These are phyloP conservation scores for Pseudomyrmex dendroicus DNA, from an alignment of 1,140 invertebrate genomes.

Conservation along the genomic window DNA sequence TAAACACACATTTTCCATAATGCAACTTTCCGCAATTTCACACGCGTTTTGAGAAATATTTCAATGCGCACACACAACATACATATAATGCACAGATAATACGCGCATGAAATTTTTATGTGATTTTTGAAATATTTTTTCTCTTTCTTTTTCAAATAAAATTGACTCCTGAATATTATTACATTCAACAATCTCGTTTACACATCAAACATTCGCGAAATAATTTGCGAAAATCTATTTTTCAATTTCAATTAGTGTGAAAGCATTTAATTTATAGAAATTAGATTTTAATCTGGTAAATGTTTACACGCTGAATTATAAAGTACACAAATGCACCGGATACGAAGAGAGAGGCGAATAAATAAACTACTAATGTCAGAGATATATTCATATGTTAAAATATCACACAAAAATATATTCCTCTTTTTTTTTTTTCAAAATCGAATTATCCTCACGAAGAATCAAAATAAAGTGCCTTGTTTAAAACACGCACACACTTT, in stretches of 20 bases:
- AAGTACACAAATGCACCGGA: slow-evolving; percentile 37
- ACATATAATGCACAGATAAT: too few relatives aligned
- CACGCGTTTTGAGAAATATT: too few relatives aligned
- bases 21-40: too few relatives aligned
- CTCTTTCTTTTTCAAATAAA: not conserved
- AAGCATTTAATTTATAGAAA: slow-evolving; percentile 51
- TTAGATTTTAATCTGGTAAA: slow-evolving; percentile 38
- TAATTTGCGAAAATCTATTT: slow-evolving; percentile 7
- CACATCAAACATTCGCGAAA: not conserved
- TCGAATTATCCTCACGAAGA: slow-evolving; percentile 33
- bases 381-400: slow-evolving; percentile 32
- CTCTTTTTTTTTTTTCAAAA: slow-evolving; percentile 41
- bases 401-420: slow-evolving; percentile 4
- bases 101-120: too few relatives aligned
- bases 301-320: slow-evolving; percentile 26
- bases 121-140: too few relatives aligned
- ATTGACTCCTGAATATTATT: not conserved
- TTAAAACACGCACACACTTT: not conserved
- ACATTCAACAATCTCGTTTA: not conserved
- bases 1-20: not conserved
- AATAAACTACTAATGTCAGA: slow-evolving; percentile 33
- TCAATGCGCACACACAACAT: too few relatives aligned
- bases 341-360: slow-evolving; percentile 27
- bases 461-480: slow-evolving; percentile 35
- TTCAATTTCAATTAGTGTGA: slow-evolving; percentile 25